Evolutionary conservation across 2,888 invertebrate genomes (phyloP), one percentile per base, ranked within the genome.

Genomic region (Tetragonisca angustula): DNA sequence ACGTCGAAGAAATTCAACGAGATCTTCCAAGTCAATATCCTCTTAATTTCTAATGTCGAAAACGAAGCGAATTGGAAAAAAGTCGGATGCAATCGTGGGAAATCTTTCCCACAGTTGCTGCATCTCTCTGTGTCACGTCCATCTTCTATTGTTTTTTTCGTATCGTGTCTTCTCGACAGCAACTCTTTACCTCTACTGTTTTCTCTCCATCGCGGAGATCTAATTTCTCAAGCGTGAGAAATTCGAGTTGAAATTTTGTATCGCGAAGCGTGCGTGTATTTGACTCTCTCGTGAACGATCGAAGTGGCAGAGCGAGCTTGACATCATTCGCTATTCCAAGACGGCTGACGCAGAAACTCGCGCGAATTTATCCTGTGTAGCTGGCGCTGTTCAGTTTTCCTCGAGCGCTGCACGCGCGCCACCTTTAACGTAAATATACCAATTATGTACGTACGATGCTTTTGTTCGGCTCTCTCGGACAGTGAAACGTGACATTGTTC

Each of bases 281-380:
- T 24, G 81, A 64, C 49, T 27, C 52, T 65, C 15, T 64, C 19
- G 54, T 68, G 61, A 5, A 64, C 21, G 71, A 50, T 50, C 50
- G 69, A 70, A 70, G n/a, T 49, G 43, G 43, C 43, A 43, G 43
- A 71, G 70, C 61, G 84, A 87, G 93, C 91, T 93, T 94, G 93
- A 93, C 93, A 94, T 94, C 94, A 94, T 92, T 89, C 79, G 91
- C 93, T 94, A 94, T 94, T 94, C 94, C 93, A 93, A 93, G 93
- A 91, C 83, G 90, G 88, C 88, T 94, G 94, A 94, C 94, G 94
- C 94, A 94, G 87, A 88, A 87, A 85, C 85, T 85, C 81, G 52
- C 78, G 52, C 62, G 70, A 71, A 52, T 72, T 61, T 72, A 32
- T 76, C 76, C 70, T 72, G 62, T 70, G 62, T 62, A 71, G 54